Base-by-base conservation (phyloP, 1,140 invertebrate genomes). In the Panagrolaimus sp. region DNA sequence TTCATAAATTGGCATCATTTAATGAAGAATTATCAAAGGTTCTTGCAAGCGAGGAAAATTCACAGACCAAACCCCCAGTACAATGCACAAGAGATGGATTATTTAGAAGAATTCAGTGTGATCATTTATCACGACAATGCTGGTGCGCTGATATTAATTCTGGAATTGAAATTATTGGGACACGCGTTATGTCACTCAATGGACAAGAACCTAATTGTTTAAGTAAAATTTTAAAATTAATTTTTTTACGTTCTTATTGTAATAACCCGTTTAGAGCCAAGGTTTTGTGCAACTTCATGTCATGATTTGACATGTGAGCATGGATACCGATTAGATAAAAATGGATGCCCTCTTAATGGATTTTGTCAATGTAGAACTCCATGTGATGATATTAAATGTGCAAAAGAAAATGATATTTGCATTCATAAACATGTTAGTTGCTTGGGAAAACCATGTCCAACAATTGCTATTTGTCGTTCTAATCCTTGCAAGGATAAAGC, bases 341-440 rank as follows among this genome's bases (percentile, higher is more conserved):
- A 66, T 43, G 77, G 77, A 47, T 78, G 77, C 44, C 78, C 78
- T 11, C 13, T 70, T 8, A 79, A 78, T 63, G 74, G 73, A 27
- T 13, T 65, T 27, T 78, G 77, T 64, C 66, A 71, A 43, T 78
- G 77, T 47, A 66, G 61, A 46, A 70, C 79, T 66, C 68, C 74
- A 14, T 78, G 77, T 67, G 67, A 72, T 23, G 72, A 73, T 20
- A 77, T 78, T 46, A 68, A 74, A 46, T 78, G 77, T 53, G 72
- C 75, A 42, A 27, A 67, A 11, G 43, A 46, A 3, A 48, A 63
- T 1, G 75, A 79, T 61, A 65, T 79, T 57, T 78, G 77, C 63
- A 69, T 77, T n/a, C 66, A 74, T 25, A 66, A 68, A 47, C 7
- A 44, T 48, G 75, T 80, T 8, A 48, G 42, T 27, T 72, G 71